A percentile compares a stretch with the other conserved stretches of the same genome.
Evolutionary conservation across 2,797 vertebrate genomes (phyloP).

Genomic region (Tokudaia tokunoshimensis): DNA sequence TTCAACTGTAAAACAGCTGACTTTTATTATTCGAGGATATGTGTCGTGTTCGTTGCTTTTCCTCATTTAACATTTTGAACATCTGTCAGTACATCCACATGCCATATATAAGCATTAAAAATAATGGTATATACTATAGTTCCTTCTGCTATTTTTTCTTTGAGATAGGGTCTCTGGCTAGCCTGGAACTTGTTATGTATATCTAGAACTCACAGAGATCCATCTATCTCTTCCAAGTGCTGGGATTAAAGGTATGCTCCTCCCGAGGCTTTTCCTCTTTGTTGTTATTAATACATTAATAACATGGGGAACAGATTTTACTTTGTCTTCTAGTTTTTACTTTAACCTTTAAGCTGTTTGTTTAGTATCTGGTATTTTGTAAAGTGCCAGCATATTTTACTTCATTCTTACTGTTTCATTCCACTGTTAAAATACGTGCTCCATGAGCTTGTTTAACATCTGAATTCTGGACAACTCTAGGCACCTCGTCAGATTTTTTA

Average conservation of each 20-base stretch:
- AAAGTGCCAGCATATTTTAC: conserved; percentile 55
- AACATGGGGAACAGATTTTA: neutral
- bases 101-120: neutral
- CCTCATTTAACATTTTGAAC: conserved; percentile 69
- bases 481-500: conserved; percentile 67
- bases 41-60: conserved; percentile 43
- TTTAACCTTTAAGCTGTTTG: conserved; percentile 52
- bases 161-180: neutral
- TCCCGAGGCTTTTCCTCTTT: conserved; percentile 38
- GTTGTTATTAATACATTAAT: conserved; percentile 60
- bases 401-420: conserved; percentile 57
- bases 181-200: neutral
- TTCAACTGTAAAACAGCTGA: neutral
- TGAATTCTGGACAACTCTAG: conserved; percentile 74
- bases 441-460: conserved; percentile 65
- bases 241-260: neutral
- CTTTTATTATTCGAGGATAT: conserved; percentile 65
- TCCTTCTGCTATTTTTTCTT: conserved; percentile 53
- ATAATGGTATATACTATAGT: conserved; percentile 11
- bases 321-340: conserved; percentile 34
- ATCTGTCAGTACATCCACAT: conserved; percentile 53
- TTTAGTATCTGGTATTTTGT: conserved; percentile 56
- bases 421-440: conserved; percentile 63
- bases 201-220: neutral
- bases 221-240: neutral